Base-by-base conservation (phyloP, 2,113 vertebrate genomes). In the Jacana jacana region DNA sequence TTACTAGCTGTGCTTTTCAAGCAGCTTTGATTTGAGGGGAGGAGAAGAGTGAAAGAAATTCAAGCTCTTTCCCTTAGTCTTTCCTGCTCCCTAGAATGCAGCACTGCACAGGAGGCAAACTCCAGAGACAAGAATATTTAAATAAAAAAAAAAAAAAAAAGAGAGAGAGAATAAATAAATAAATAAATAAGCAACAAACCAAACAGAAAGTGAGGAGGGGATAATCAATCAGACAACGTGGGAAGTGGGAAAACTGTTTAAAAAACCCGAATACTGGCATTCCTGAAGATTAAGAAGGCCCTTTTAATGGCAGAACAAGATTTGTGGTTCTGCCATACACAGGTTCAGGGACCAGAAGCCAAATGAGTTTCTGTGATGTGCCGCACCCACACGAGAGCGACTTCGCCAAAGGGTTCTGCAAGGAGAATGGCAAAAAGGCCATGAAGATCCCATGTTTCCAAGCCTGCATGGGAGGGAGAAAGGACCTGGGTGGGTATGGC, bases 401-500 rank as follows among this genome's bases (percentile, higher is more conserved):
- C 39, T 39, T 39, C 2, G 0, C 23, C 48, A 8, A 13, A 33
- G 4, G 1, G 9, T 30, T 69, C 30, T 88, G 33, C 40, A 40
- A 72, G 18, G n/a, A 61, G 22, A 82, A 55, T 6, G 15, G 51
- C 51, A 73, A 46, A 93, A 48, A 51, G 15, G 8, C 13, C 4
- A 0, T 13, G 60, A 44, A 44, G 60, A 31, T 60, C 69, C 13
- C 7, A 1, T 8, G 8, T 65, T 90, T 27, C 58, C 57, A 75
- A 92, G 60, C 33, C 20, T 13, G 13, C 22, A 25, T 8, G 27
- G 20, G 55, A 82, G 54, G 16, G 72, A 64, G 64, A 35, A 58
- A 46, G 76, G 33, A 46, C 6, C 42, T 22, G 0, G 0, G 6
- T 1, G 7, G 37, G 55, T 9, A 31, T 69, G 58, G 7, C 17